Evolutionary conservation across 2,888 invertebrate species (phyloP), one percentile per base, ranked within the genome.

Genomic region (Platycnemis pennipes): DNA sequence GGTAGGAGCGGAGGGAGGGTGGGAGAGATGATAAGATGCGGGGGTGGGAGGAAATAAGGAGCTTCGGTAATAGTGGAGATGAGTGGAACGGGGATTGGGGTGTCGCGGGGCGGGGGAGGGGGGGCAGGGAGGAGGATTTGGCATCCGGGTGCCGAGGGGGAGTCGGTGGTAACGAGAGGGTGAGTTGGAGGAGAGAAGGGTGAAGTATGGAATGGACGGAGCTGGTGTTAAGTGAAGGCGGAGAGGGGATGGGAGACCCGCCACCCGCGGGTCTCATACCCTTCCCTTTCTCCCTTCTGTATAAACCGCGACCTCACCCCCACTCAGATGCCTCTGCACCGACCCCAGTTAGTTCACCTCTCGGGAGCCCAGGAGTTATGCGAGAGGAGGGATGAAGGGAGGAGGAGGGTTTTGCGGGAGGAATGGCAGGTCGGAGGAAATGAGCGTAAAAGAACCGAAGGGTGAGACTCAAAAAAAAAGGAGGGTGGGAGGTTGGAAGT

Each of bases 191-290:
- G 87, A 45, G n/a, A 44, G 63, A 42, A 56, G 91, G 19, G 91
- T 91, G 91, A 91, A 56, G 56, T 91, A 91, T 91, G 91, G 91
- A 91, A 91, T 63, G 91, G 91, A 56, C 91, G 91, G 91, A 63
- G 56, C n/a, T n/a, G n/a, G 91, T 44, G 91, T 91, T 91, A 91
- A 91, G 91, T 91, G 91, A 63, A 88, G 88, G 49, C 46, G 56
- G 63, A 31, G 37, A 19, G 42, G 42, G 42, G 89, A 5, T 63
- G 91, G 56, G 56, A 44, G 31, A 5, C n/a, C 16, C 89, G 7
- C 53, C 53, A 26, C 26, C 45, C 87, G 44, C 45, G 7, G 4
- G 49, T 45, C 19, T 53, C 89, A 37, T 37, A n/a, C 89, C 42
- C 56, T 19, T 5, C 42, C 49, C 37, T 26, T 56, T 22, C 56